Percentiles rank a stretch among this genome's conserved stretches.
Conservation (phyloP, 2,888 invertebrate genomes). For the Yponomeuta evonymella region DNA sequence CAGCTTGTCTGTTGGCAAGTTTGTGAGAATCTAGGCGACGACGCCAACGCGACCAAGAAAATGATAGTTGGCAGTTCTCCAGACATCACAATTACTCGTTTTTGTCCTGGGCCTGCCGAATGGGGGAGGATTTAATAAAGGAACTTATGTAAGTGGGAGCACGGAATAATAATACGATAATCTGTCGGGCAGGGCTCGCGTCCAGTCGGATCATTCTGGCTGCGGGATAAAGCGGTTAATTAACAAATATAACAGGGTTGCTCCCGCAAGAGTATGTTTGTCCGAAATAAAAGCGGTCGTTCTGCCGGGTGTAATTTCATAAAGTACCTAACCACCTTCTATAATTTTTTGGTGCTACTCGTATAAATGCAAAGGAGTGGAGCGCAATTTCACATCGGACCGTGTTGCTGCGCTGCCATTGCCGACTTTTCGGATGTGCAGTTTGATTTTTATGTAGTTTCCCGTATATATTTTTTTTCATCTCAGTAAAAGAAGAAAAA, state of each 20-base stretch:
- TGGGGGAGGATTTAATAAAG: slow-evolving; percentile 18
- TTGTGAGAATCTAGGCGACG: slow-evolving; percentile 29
- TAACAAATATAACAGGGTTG: neutral
- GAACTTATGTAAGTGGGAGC: slow-evolving; percentile 21
- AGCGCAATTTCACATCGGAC: slow-evolving; percentile 38
- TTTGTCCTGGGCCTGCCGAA: slow-evolving; percentile 26
- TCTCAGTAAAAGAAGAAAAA: too few relatives aligned
- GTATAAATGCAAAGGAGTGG: slow-evolving; percentile 53
- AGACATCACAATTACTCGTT: slow-evolving; percentile 34
- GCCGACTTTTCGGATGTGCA: neutral
- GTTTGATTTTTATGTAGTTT: neutral
- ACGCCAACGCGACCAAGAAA: slow-evolving; percentile 25
- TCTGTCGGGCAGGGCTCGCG: neutral
- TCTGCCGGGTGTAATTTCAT: neutral
- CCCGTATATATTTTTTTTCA: neutral
- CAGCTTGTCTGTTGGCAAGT: slow-evolving; percentile 29
- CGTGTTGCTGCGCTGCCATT: neutral
- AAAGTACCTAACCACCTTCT: slow-evolving; percentile 1
- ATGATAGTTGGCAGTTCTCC: slow-evolving; percentile 41
- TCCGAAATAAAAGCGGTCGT: neutral
- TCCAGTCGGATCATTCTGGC: neutral
- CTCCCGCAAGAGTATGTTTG: neutral
- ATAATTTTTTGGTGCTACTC: slow-evolving; percentile 41
- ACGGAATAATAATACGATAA: neutral
- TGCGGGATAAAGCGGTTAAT: neutral